Base-by-base conservation (phyloP, 2,888 invertebrate species). In the Athalia cordata region DNA sequence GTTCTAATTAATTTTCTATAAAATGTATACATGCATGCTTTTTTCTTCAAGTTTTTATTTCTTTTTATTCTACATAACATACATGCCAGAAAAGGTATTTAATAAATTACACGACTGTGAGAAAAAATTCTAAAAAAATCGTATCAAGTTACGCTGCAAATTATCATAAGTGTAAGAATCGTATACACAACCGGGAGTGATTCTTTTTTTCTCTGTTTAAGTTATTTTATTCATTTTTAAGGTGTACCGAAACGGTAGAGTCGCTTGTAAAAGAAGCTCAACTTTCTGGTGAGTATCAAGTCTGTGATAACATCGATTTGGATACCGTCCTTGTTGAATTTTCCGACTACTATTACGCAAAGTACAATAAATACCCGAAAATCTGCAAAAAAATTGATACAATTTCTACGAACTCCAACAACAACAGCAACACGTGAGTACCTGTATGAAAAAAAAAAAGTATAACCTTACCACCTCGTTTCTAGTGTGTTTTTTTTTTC, bases 231-330 rank as follows among this genome's bases (percentile, higher is more conserved):
- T 74, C 8, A 57, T 55, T 64, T 80, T 80, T 68, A 79, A 66
- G 93, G n/a, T 93, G 91, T 83, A 80, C 88, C 55, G 93, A 93
- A 79, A 91, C 95, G 0, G 95, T 95, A 0, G 93, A 94, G 75
- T 88, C 91, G 8, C 91, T 98, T 79, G 91, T 91, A 47, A 90
- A 91, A 29, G 98, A 98, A 89, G 96, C 96, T 0, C 93, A 93
- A 62, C 91, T 97, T 8, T 92, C 94, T 0, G 92, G 92, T 5
- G 93, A 94, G 79, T 94, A 93, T 86, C 92, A 93, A 85, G 92
- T 98, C 57, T 98, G 98, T 89, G 98, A 98, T 87, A 98, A 98
- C 86, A 94, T 98, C 78, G 97, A 98, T 89, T 91, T 98, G 86
- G 96, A 96, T 81, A 95, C 95, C 62, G 95, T 98, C 82, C 91